Conservation (phyloP, 2,113 vertebrate genomes). For the Neodon shergylaensis region DNA sequence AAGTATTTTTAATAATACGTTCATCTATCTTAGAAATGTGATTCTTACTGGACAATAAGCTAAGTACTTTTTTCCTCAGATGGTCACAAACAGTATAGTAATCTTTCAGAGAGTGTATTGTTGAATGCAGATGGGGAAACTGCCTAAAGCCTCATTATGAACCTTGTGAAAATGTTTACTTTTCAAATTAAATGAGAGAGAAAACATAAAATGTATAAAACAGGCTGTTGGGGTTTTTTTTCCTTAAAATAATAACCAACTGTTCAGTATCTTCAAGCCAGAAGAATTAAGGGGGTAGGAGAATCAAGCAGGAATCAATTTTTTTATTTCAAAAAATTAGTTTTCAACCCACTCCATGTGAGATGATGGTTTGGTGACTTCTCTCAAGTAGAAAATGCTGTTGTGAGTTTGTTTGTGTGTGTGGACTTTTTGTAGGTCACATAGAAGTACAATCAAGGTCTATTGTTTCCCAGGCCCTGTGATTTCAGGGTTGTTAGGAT, state of each 20-base stretch:
- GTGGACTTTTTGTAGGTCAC: not conserved
- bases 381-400: not conserved
- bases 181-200: not conserved
- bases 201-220: not conserved
- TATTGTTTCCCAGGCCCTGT: not conserved
- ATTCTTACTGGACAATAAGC: not conserved
- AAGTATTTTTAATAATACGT: not conserved
- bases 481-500: not conserved
- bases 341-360: not conserved
- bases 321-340: slow-evolving; percentile 8
- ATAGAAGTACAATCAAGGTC: not conserved
- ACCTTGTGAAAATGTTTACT: not conserved
- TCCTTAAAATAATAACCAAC: not conserved
- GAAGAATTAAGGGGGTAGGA: not conserved
- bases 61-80: not conserved
- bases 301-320: not conserved
- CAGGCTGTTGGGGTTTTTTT: not conserved
- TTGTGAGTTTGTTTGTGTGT: not conserved
- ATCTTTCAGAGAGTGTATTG: not conserved
- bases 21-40: not conserved
- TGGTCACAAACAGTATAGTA: not conserved
- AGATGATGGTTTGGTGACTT: not conserved
- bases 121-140: not conserved
- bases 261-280: not conserved
- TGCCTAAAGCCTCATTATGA: not conserved